Conservation (phyloP, 2,888 invertebrate species). For the Apoderus coryli region DNA sequence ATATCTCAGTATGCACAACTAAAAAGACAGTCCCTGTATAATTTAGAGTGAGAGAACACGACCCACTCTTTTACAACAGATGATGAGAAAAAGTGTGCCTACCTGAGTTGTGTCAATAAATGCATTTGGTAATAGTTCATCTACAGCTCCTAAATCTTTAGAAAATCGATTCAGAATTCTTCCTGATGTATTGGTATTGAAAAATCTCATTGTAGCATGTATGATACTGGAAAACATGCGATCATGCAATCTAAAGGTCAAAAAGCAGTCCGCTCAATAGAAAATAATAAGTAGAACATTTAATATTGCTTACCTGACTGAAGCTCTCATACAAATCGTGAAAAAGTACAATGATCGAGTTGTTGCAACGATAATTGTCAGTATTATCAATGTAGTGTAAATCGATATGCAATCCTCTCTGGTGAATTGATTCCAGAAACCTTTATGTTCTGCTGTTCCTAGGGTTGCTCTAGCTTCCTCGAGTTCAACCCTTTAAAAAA, state of each 20-base stretch:
- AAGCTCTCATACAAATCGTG: slow-evolving; percentile 46
- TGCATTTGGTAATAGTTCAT: slow-evolving; percentile 36
- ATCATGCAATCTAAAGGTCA: slow-evolving; percentile 51
- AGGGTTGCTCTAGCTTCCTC: slow-evolving; percentile 19
- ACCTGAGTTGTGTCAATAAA: slow-evolving; percentile 34
- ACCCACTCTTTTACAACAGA: no score
- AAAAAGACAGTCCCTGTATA: no score
- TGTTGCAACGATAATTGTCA: slow-evolving; percentile 32
- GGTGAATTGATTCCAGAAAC: slow-evolving; percentile 17
- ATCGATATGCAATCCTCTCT: slow-evolving; percentile 29
- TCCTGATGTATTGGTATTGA: slow-evolving; percentile 60
- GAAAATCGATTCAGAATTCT: slow-evolving; percentile 55
- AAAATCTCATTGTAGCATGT: slow-evolving; percentile 52
- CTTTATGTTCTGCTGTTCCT: slow-evolving; percentile 14
- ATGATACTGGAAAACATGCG: slow-evolving; percentile 59
- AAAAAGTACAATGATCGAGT: slow-evolving; percentile 39
- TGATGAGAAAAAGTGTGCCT: slow-evolving; percentile 4
- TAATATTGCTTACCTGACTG: slow-evolving; percentile 38
- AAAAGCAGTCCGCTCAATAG: slow-evolving; percentile 30
- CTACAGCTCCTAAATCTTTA: slow-evolving; percentile 48
- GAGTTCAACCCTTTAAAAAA: slow-evolving; percentile 22
- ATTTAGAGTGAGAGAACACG: no score
- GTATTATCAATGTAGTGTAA: slow-evolving; percentile 30
- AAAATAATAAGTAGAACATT: slow-evolving; percentile 42
- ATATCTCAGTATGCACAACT: no score